phyloP scores from a whole-genome alignment of 2,113 vertebrate genomes.

The Poicephalus meyeri region DNA sequence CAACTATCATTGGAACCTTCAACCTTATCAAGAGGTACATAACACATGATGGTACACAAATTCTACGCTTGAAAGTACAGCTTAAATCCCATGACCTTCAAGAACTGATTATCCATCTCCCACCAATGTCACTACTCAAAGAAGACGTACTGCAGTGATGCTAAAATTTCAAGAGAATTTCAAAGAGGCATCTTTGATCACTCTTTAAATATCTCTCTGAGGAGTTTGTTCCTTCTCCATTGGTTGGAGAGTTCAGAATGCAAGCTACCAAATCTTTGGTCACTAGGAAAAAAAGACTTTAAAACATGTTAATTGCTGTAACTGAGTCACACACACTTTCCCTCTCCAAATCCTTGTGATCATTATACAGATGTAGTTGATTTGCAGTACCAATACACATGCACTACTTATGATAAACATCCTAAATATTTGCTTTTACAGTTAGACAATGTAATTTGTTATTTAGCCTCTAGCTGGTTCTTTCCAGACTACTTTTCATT shows the following conservation, averaged over 20 bases:
- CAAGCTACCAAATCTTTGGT: neutral
- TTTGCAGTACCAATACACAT: neutral
- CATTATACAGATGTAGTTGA: neutral
- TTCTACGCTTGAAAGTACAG: neutral
- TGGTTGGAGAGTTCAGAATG: neutral
- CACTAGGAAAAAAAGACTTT: neutral
- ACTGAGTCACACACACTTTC: neutral
- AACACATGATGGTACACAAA: neutral
- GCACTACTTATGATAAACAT: neutral
- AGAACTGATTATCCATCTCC: neutral
- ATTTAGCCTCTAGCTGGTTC: neutral
- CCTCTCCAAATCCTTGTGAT: neutral
- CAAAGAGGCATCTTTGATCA: neutral
- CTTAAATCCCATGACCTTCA: neutral
- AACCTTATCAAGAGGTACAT: neutral
- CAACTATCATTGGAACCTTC: neutral
- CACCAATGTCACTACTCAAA: neutral
- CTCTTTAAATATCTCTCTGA: neutral
- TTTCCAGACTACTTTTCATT: constrained; percentile 1
- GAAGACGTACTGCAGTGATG: neutral
- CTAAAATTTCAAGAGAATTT: neutral
- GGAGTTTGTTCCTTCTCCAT: neutral
- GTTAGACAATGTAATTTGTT: neutral
- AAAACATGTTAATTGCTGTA: neutral
- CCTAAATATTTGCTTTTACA: neutral